Conservation (phyloP, 2,888 invertebrate species). For the Itoplectis maculator region DNA sequence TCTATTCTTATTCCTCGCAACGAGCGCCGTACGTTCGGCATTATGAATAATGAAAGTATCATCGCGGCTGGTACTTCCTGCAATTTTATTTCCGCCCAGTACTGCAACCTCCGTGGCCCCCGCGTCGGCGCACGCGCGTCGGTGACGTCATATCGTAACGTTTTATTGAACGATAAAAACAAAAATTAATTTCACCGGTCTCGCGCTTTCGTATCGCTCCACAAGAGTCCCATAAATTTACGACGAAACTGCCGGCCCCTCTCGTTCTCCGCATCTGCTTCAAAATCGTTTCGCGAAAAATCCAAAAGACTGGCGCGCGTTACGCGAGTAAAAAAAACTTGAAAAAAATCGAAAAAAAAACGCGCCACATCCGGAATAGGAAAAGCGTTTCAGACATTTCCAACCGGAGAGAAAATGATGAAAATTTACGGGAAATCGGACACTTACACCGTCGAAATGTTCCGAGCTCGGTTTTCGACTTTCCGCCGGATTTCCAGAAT, state of each 20-base stretch:
- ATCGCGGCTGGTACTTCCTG: slow-evolving; percentile 7
- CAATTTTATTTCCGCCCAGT: not conserved
- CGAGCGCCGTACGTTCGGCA: slow-evolving; percentile 18
- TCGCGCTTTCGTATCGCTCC: not conserved
- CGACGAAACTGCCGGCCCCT: not conserved
- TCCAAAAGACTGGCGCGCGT: not conserved
- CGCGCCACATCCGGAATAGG: not conserved
- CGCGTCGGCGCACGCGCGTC: no score
- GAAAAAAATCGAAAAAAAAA: no score
- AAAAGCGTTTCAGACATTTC: not conserved
- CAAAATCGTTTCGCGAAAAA: not conserved
- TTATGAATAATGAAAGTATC: slow-evolving; percentile 41
- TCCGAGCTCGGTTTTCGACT: no score
- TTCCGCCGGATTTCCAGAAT: no score
- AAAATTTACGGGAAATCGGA: not conserved
- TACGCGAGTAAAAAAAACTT: no score
- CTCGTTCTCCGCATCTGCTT: not conserved
- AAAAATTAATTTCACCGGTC: slow-evolving; percentile 25
- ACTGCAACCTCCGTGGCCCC: not conserved
- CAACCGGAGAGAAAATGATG: not conserved
- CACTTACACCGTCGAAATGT: not conserved
- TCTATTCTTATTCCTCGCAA: slow-evolving; percentile 17
- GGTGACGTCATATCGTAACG: slow-evolving; percentile 21
- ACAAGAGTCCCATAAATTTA: not conserved
- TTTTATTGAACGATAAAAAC: slow-evolving; percentile 44